Evolutionary conservation across 37 sponge, comb jelly and placozoan genomes (phyloP), one percentile per base, ranked within the genome.

Genomic region (Agelas oroides): DNA sequence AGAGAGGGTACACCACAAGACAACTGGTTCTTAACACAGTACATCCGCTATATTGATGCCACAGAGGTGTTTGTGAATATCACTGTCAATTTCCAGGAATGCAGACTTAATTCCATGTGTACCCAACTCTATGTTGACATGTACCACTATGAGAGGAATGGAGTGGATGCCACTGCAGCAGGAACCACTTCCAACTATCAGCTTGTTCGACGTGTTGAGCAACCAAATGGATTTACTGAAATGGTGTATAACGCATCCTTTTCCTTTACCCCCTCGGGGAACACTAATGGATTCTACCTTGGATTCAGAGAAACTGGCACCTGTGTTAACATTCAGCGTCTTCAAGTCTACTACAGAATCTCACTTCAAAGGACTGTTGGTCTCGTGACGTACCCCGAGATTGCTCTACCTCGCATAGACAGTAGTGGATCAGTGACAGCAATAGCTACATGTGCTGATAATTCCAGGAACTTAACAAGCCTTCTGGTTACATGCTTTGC

Each of bases 1-100:
- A 46, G 46, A 46, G 46, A 46, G 46, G 8, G 6, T 46, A 8
- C 46, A 46, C 8, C 52, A 39, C 72, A 71, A 40, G 40, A 71
- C 39, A 71, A 71, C 72, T 71, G 72, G 72, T 34, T 71, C 25
- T 71, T 71, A 41, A 40, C 72, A 36, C 72, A 71, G 52, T 38
- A 41, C 25, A 40, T 71, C 40, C 3, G 52, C 17, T 38, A 39
- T 19, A 8, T 40, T 2, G 16, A 36, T 8, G 40, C 72, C 34
- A 40, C 2, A 19, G 72, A 71, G 39, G 25, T 71, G 25, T 71
- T 41, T 46, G 36, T 71, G 25, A 71, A 71, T 40, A n/a, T 71
- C 21, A 25, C 72, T 40, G 3, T 8, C 8, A 12, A 46, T 46
- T 46, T 46, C 8, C 6, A 46, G 8, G 8, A 8, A 3, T 46